A percentile compares a stretch with the other conserved stretches of the same genome.
Conservation (phyloP, 1,140 invertebrate genomes). For the Anoplolepis gracilipes region DNA sequence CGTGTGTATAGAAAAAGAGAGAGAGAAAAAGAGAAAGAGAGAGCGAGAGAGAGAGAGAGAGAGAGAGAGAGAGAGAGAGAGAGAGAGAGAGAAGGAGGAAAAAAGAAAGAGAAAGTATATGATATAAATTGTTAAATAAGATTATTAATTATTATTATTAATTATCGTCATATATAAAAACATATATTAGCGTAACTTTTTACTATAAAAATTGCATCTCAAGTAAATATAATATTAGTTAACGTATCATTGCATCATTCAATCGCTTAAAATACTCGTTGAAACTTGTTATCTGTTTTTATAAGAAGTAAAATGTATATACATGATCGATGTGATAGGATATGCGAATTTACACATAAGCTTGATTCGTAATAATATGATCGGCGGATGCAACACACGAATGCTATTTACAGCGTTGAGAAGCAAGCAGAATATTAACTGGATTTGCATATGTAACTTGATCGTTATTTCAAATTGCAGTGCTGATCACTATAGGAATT, state of each 20-base stretch:
- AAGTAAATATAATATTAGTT: background rate
- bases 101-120: background rate
- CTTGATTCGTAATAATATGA: slow-evolving; percentile 29
- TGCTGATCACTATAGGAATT: background rate
- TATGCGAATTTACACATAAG: slow-evolving; percentile 22
- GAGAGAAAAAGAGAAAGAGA: background rate
- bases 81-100: background rate
- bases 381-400: background rate
- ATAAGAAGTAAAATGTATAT: background rate
- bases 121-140: background rate
- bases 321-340: slow-evolving; percentile 21
- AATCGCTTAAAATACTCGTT: slow-evolving; percentile 6
- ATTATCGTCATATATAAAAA: background rate
- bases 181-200: slow-evolving; percentile 9
- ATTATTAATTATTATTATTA: background rate
- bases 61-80: too few species aligned
- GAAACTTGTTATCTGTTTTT: slow-evolving; percentile 27
- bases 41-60: too few species aligned
- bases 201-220: background rate
- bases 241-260: background rate
- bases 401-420: background rate
- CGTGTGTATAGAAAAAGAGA: background rate
- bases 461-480: background rate
- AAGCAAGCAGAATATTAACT: slow-evolving; percentile 44
- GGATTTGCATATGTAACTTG: slow-evolving; percentile 12